Base-by-base conservation (phyloP, 2,797 vertebrate genomes). In the Bovichtus variegatus region DNA sequence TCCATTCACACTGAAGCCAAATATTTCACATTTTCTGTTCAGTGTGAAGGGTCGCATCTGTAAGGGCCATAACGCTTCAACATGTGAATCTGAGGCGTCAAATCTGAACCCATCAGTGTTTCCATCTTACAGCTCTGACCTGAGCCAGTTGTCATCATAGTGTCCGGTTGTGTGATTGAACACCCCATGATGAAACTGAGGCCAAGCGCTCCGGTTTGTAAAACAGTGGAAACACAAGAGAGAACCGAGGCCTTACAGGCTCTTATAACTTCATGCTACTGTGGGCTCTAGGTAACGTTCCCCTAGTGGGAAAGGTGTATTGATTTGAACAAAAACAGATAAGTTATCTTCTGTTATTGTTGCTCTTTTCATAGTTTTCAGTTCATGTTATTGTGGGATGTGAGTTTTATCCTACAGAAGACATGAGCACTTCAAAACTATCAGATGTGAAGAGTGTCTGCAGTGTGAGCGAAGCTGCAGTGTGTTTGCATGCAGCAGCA, bases 401-500 rank as follows among this genome's bases (percentile, higher is more conserved):
- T 5, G 54, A 60, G 29, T 46, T 31, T 59, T 19, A 34, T 50
- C n/a, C 12, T 18, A 27, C 44, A 58, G 38, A 3, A 31, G 11
- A 64, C 5, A 25, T 12, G 60, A 53, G 55, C 65, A 46, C 27
- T 29, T 44, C 0, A 6, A 12, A 29, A 44, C 58, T 0, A 29
- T 62, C 62, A 31, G 71, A 29, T 63, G 16, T 66, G 64, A 31
- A 0, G 2, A 19, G 40, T 7, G 54, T 60, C 43, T 47, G 43
- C 78, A 68, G 80, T 46, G 78, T 60, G 80, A 82, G 74, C 78
- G 49, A 78, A 77, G 71, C 54, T 12, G 11, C 21, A 7, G 41
- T 47, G 67, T 43, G 63, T 60, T 5, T n/a, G 36, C 78, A 82
- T 85, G 78, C 80, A 83, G 84, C 58, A 59, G 18, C 36, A 9